Base-by-base conservation (phyloP, 2,888 invertebrate genomes). In the Allacma fusca region DNA sequence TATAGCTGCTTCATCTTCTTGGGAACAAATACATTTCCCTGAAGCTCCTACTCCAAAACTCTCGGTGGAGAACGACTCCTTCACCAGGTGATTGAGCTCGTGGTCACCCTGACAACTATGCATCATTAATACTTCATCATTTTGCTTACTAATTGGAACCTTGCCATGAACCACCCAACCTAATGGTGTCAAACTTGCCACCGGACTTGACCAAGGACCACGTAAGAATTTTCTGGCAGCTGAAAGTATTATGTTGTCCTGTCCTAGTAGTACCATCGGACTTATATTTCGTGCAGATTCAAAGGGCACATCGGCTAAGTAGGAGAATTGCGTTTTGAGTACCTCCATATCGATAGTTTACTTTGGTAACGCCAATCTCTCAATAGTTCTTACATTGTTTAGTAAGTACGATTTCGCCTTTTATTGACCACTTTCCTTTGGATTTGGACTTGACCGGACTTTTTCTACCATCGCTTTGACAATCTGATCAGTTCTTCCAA, bases 401-500 rank as follows among this genome's bases (percentile, higher is more conserved):
- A 79, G 12, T 21, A 28, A 5, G 68, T 34, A 77, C 23, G 21
- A 1, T 21, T 40, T 40, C 40, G 40, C 21, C 43, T n/a, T 21
- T 40, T n/a, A 0, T n/a, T 40, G 40, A 28, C 19, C 19, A 1
- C 29, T 34, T 21, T 71, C 29, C 23, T 74, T 78, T 13, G 44
- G 34, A 23, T 44, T 19, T 7, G 72, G 71, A 24, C 67, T 59
- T 2, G 65, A 71, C 26, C 29, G 67, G 1, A 74, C 78, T n/a
- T 79, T 76, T 0, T 43, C 70, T 12, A 80, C 34, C 1, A 80
- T 23, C 0, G 75, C 21, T 13, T 72, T 62, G 16, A 81, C 67
- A 23, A 81, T 77, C 16, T 59, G 70, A 13, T 77, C 74, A 0
- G 79, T 76, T 13, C 78, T 13, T n/a, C 80, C 81, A 68, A 78